These are phyloP conservation scores for Plectrocnemia conspersa DNA, from an alignment of 1,140 invertebrate species.

Conservation along the genomic window DNA sequence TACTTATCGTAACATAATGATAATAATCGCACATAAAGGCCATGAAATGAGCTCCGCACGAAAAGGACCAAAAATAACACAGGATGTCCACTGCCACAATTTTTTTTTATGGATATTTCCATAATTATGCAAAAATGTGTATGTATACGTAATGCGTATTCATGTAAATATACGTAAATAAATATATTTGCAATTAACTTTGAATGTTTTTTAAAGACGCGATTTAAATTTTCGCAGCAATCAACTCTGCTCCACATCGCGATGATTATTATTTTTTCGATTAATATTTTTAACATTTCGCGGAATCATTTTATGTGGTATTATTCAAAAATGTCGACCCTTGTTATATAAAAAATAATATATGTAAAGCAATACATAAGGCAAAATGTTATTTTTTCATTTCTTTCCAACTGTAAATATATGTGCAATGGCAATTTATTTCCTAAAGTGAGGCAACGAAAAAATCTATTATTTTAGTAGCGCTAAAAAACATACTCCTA, in stretches of 20 bases:
- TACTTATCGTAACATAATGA: conserved; percentile 33
- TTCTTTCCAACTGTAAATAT: too few species aligned
- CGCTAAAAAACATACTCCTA: too few species aligned
- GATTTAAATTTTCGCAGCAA: neutral
- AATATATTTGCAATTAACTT: neutral
- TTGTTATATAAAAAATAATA: conserved; percentile 23
- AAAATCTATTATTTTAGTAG: too few species aligned
- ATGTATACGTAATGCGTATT: neutral
- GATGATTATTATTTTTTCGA: conserved; percentile 31
- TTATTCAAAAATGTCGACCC: conserved; percentile 31
- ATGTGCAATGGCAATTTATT: too few species aligned
- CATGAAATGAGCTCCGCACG: conserved; percentile 9
- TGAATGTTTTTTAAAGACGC: neutral
- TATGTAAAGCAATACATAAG: too few species aligned
- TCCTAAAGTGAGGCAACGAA: too few species aligned
- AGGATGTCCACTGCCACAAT: neutral
- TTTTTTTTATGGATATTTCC: conserved; percentile 2
- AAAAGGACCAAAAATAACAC: neutral
- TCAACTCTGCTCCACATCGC: conserved; percentile 5
- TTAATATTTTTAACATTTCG: conserved; percentile 33
- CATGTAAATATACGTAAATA: neutral
- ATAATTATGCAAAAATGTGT: neutral
- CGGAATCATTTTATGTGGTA: conserved; percentile 28
- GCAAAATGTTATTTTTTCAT: too few species aligned
- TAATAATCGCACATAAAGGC: conserved; percentile 29